A percentile compares a stretch with the other conserved stretches of the same genome.
These are phyloP conservation scores for Clitarchus hookeri DNA, from an alignment of 2,888 invertebrate species.

Conservation along the genomic window DNA sequence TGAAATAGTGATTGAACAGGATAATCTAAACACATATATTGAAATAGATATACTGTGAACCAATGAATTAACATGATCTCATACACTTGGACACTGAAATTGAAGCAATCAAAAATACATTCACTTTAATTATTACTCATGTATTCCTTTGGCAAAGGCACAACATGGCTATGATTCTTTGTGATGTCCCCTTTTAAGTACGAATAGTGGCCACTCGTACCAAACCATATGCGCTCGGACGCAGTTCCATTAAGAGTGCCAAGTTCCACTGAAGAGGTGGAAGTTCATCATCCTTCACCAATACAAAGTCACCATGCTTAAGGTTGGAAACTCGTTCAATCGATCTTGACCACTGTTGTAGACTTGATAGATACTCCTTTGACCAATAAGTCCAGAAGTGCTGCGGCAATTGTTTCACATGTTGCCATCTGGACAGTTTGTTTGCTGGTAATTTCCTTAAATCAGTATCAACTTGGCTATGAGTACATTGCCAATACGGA, in stretches of 20 bases:
- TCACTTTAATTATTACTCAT: too few species aligned
- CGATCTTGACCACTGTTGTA: conserved; percentile 47
- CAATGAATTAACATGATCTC: too few species aligned
- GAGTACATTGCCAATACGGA: neutral
- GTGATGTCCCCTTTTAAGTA: conserved; percentile 38
- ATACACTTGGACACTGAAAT: too few species aligned
- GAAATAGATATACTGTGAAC: too few species aligned
- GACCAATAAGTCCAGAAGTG: conserved; percentile 43
- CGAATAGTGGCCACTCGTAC: conserved; percentile 46
- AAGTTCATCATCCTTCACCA: conserved; percentile 47
- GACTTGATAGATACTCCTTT: conserved; percentile 45
- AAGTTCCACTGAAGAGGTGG: conserved; percentile 48
- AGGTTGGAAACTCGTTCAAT: conserved; percentile 38
- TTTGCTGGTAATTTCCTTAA: too few species aligned
- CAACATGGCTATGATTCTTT: neutral
- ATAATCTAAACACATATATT: too few species aligned
- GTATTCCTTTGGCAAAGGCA: neutral
- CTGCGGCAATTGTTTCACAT: conserved; percentile 45
- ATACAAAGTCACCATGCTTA: conserved; percentile 46
- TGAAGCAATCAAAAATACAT: too few species aligned
- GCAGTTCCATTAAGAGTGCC: conserved; percentile 44
- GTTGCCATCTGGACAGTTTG: conserved; percentile 35
- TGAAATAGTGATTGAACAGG: too few species aligned
- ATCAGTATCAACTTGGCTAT: neutral
- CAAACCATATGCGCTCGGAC: conserved; percentile 46